A percentile compares a stretch with the other conserved stretches of the same genome.
Conservation (phyloP, 2,113 vertebrate species). For the Hydrolagus affinis region DNA sequence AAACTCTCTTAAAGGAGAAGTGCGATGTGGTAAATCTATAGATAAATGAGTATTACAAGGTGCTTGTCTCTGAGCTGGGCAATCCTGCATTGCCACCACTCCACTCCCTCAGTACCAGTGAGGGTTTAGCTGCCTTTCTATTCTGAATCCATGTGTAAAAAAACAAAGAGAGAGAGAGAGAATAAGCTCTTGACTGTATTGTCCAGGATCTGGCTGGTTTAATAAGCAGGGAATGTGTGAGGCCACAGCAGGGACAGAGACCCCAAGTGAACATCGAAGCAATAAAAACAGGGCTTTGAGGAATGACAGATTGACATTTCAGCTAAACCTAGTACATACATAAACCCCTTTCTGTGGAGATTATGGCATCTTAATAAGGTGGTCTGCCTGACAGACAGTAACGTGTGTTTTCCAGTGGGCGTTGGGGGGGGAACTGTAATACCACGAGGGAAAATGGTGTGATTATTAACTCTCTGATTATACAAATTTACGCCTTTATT, state of each 20-base stretch:
- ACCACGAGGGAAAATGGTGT: conserved; percentile 15
- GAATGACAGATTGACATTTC: conserved; percentile 32
- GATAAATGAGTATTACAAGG: no score
- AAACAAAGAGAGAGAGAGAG: background rate
- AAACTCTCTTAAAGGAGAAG: no score
- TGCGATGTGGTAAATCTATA: no score
- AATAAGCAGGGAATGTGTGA: conserved; percentile 28
- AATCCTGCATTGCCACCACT: no score
- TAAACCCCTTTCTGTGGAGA: conserved; percentile 25
- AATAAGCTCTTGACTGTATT: background rate
- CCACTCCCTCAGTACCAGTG: no score
- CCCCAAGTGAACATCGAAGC: conserved; percentile 3
- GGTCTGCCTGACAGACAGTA: conserved; percentile 12
- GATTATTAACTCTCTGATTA: conserved; percentile 31
- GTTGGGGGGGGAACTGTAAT: background rate
- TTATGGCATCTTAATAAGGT: conserved; percentile 32
- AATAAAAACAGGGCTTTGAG: conserved; percentile 32
- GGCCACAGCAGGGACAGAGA: conserved; percentile 21
- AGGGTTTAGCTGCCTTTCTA: no score
- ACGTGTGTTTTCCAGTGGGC: conserved; percentile 15
- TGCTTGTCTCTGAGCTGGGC: no score
- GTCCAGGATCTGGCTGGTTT: background rate
- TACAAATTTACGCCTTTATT: conserved; percentile 32
- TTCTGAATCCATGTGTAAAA: background rate
- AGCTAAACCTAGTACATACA: conserved; percentile 30